Conservation (phyloP, 2,113 vertebrate genomes). For the Cyphomyrus discorhynchus region DNA sequence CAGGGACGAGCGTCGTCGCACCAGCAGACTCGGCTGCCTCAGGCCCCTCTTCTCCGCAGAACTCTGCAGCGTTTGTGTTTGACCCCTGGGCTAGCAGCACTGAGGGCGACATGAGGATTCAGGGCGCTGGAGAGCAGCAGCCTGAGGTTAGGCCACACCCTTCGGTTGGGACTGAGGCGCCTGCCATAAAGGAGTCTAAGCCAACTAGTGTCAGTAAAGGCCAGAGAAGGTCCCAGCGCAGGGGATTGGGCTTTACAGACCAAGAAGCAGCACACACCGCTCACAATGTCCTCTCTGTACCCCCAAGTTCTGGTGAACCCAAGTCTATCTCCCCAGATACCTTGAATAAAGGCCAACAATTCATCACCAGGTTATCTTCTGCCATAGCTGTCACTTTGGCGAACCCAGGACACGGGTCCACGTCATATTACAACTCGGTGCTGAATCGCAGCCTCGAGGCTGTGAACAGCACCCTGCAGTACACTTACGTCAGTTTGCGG, state of each 20-base stretch:
- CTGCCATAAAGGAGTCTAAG: background rate
- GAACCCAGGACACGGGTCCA: conserved; percentile 56
- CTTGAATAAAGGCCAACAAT: conserved; percentile 72
- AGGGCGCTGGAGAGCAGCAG: background rate
- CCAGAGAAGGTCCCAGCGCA: conserved; percentile 49
- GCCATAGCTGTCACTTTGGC: conserved; percentile 69
- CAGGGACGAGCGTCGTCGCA: conserved; percentile 57
- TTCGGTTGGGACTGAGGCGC: background rate
- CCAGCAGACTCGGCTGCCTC: conserved; percentile 16
- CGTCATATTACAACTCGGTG: conserved; percentile 84
- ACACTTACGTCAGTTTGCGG: conserved; percentile 87
- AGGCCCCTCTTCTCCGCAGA: conserved; percentile 43
- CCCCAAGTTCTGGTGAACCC: conserved; percentile 39
- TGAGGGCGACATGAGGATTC: background rate
- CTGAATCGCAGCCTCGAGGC: conserved; percentile 89
- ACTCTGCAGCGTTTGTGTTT: conserved; percentile 39
- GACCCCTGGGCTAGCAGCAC: conserved; percentile 55
- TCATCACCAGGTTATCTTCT: conserved; percentile 71
- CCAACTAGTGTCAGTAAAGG: background rate
- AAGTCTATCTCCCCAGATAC: conserved; percentile 56
- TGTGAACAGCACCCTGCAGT: conserved; percentile 92
- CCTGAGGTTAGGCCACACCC: background rate
- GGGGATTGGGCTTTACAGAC: conserved; percentile 58
- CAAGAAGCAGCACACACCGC: conserved; percentile 47
- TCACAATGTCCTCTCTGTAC: conserved; percentile 27